Conservation (phyloP, 2,113 vertebrate genomes). For the Hyla sarda region DNA sequence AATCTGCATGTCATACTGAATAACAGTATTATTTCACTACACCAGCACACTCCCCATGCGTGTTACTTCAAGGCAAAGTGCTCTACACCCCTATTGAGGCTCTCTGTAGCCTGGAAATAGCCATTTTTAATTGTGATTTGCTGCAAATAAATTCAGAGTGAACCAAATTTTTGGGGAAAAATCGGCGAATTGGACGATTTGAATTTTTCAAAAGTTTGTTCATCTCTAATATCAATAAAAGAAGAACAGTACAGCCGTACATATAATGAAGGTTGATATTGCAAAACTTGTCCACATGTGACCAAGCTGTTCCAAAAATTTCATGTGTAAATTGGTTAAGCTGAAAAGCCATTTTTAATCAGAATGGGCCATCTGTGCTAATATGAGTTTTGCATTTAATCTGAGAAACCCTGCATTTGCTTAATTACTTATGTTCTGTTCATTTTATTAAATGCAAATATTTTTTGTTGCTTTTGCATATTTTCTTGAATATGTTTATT, state of each 20-base stretch:
- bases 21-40: too few relatives aligned
- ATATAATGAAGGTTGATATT: not conserved
- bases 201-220: too few relatives aligned
- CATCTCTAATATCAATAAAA: too few relatives aligned
- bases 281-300: slow-evolving; percentile 40
- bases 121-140: too few relatives aligned
- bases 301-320: slow-evolving; percentile 45
- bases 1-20: too few relatives aligned
- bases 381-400: slow-evolving; percentile 42
- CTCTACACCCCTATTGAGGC: too few relatives aligned
- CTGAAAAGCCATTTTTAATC: slow-evolving; percentile 46
- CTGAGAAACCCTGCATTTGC: not conserved
- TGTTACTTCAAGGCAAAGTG: too few relatives aligned
- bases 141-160: too few relatives aligned
- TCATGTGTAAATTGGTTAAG: slow-evolving; percentile 33
- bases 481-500: not conserved
- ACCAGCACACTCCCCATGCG: too few relatives aligned
- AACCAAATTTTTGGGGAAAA: too few relatives aligned
- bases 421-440: slow-evolving; percentile 2
- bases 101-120: too few relatives aligned
- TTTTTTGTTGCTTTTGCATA: not conserved
- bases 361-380: slow-evolving; percentile 40
- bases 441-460: slow-evolving; percentile 37
- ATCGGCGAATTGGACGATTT: too few relatives aligned
- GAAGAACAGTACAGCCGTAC: not conserved